These are phyloP conservation scores for Apis cerana DNA, from an alignment of 1,140 invertebrate genomes.

Conservation along the genomic window DNA sequence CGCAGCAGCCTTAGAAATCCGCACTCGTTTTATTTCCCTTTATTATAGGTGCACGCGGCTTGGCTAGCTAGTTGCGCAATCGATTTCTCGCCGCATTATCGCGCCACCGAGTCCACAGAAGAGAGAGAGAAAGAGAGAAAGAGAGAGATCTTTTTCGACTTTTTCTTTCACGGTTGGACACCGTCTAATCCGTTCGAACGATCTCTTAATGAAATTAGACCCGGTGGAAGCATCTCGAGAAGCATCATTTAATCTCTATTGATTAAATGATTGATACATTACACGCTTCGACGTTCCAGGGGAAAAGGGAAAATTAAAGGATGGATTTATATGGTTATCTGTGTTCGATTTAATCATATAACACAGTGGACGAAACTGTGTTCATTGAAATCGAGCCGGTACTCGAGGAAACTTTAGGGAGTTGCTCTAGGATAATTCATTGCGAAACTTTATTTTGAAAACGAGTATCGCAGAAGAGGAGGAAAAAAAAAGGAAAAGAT, in stretches of 20 bases:
- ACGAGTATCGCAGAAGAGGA: too few relatives aligned
- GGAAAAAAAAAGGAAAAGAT: too few relatives aligned
- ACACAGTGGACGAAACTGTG: too few relatives aligned
- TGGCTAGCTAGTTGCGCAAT: conserved; percentile 60
- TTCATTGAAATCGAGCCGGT: too few relatives aligned
- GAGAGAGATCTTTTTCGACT: conserved; percentile 1
- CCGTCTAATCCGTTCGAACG: not conserved
- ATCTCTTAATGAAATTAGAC: conserved; percentile 7
- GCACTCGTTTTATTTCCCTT: conserved; percentile 40
- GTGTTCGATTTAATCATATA: too few relatives aligned
- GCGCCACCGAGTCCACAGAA: conserved; percentile 56
- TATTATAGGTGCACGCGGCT: conserved; percentile 36
- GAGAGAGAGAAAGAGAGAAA: too few relatives aligned
- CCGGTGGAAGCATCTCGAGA: not conserved
- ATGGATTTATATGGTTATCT: too few relatives aligned
- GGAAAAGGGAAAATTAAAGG: too few relatives aligned
- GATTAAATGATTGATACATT: not conserved
- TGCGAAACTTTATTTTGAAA: too few relatives aligned
- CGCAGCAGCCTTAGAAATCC: conserved; percentile 61
- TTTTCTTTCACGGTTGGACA: not conserved
- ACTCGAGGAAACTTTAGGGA: too few relatives aligned
- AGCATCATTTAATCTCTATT: not conserved
- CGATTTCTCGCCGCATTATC: conserved; percentile 70
- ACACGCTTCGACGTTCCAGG: too few relatives aligned
- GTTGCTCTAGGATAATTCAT: too few relatives aligned